Evolutionary conservation across 2,113 vertebrate species (phyloP).

Genomic region (Bombycilla garrulus): DNA sequence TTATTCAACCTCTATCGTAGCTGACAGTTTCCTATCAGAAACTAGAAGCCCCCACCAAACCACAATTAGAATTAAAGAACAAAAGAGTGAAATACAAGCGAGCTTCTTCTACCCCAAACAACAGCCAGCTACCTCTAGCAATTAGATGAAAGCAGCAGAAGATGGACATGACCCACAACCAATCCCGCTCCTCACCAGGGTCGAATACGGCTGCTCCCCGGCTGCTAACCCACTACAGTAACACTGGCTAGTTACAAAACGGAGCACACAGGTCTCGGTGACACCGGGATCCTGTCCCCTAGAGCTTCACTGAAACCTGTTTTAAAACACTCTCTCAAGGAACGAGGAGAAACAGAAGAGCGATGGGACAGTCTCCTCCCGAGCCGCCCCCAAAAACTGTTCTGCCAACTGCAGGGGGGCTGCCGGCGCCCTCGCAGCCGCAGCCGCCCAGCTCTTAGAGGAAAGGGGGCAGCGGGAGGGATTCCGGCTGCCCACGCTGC

Average conservation of each 20-base stretch:
- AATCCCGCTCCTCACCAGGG: background rate
- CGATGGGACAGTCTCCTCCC: slow-evolving; percentile 12
- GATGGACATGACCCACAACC: background rate
- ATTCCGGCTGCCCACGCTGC: background rate
- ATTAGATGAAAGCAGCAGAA: background rate
- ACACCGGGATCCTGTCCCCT: background rate
- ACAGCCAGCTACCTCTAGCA: background rate
- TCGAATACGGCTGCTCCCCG: background rate
- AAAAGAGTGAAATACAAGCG: background rate
- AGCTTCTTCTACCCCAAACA: background rate
- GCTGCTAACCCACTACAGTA: background rate
- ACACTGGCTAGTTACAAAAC: background rate
- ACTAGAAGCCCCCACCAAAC: background rate
- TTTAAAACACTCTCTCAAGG: background rate
- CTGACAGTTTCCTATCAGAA: background rate
- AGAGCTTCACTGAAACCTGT: background rate
- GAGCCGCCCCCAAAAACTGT: background rate
- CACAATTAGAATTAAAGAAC: background rate
- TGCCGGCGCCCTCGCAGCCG: background rate
- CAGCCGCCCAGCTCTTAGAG: background rate
- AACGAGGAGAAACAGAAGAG: background rate
- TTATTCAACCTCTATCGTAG: background rate
- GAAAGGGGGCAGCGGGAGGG: background rate
- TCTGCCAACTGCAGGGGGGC: background rate
- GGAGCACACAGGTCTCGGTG: background rate